These are phyloP conservation scores for Gallinago solitaria DNA, from an alignment of 2,797 vertebrate species.

Conservation along the genomic window DNA sequence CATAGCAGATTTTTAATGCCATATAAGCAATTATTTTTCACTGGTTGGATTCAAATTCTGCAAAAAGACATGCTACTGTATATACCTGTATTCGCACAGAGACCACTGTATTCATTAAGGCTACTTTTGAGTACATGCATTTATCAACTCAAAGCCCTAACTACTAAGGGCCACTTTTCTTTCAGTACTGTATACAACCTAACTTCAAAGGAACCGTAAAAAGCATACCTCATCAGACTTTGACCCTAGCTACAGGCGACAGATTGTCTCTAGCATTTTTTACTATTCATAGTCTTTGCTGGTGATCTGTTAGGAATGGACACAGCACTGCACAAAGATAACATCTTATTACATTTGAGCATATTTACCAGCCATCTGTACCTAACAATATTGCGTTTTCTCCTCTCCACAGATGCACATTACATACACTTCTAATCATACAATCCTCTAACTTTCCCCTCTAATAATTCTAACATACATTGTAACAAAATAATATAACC, in stretches of 20 bases:
- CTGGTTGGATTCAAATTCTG: not conserved
- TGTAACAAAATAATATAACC: not conserved
- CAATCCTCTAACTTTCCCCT: not conserved
- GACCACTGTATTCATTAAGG: not conserved
- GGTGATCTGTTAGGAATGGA: slow-evolving; percentile 5
- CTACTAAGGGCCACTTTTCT: not conserved
- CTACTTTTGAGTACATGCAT: not conserved
- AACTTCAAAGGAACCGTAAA: not conserved
- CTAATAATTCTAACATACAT: not conserved
- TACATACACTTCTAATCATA: not conserved
- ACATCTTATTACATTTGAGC: slow-evolving; percentile 29
- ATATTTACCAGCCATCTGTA: slow-evolving; percentile 46
- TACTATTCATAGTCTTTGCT: slow-evolving; percentile 18
- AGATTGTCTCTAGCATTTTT: slow-evolving; percentile 35
- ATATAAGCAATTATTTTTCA: not conserved
- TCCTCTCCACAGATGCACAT: not conserved
- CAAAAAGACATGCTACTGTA: not conserved
- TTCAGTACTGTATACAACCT: not conserved
- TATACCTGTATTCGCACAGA: not conserved
- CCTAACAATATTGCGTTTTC: not conserved
- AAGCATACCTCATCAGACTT: slow-evolving; percentile 31
- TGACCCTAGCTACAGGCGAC: slow-evolving; percentile 51
- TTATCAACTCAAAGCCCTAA: not conserved
- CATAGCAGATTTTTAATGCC: not conserved
- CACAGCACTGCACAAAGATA: slow-evolving; percentile 17